Conservation (phyloP, 2,113 vertebrate genomes). For the Menura novaehollandiae region DNA sequence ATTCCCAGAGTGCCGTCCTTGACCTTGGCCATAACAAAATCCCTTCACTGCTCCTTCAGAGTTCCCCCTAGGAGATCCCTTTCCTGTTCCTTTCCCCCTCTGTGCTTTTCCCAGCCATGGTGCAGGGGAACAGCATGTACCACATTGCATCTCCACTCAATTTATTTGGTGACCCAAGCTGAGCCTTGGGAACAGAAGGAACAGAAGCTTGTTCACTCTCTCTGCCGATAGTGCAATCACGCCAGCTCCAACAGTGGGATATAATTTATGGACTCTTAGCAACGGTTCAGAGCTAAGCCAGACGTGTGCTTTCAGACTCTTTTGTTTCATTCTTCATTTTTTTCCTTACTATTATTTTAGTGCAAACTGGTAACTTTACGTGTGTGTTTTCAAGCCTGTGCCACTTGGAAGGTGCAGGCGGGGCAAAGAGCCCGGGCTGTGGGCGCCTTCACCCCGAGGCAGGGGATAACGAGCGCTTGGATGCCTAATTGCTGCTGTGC, state of each 20-base stretch:
- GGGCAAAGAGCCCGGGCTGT: fast-evolving
- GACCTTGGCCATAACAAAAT: neutral
- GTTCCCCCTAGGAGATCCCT: neutral
- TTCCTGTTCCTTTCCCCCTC: neutral
- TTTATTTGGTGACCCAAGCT: neutral
- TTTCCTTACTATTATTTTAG: neutral
- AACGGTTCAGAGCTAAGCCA: neutral
- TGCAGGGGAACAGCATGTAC: neutral
- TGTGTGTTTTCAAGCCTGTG: fast-evolving
- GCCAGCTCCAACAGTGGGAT: neutral
- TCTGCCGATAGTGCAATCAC: neutral
- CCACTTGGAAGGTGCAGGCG: fast-evolving
- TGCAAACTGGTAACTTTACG: fast-evolving
- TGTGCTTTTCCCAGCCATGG: neutral
- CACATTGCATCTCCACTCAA: neutral
- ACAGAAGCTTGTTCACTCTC: neutral
- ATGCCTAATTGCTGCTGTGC: neutral
- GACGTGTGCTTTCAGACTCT: neutral
- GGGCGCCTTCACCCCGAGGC: neutral
- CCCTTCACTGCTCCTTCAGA: neutral
- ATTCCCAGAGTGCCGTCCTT: neutral
- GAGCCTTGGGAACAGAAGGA: neutral
- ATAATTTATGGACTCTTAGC: neutral
- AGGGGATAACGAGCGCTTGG: fast-evolving
- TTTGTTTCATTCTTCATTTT: neutral